These are phyloP conservation scores for Leucania comma DNA, from an alignment of 2,888 invertebrate species.

Conservation along the genomic window DNA sequence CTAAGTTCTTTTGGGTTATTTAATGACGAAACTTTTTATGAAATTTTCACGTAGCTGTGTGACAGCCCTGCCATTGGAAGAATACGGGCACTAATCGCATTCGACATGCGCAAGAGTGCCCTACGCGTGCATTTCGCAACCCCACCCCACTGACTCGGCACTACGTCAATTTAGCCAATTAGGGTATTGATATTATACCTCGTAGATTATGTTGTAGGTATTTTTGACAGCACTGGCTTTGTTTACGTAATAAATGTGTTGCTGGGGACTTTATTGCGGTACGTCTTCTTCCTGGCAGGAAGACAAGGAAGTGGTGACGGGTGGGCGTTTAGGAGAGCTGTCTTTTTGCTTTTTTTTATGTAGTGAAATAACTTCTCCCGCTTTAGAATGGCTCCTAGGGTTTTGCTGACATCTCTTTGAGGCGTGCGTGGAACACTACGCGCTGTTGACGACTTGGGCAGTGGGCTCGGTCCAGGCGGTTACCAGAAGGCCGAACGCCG, in stretches of 20 bases:
- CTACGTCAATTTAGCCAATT: slow-evolving; percentile 44
- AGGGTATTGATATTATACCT: slow-evolving; percentile 22
- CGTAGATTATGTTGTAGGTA: slow-evolving; percentile 8
- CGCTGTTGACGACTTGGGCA: too few species aligned
- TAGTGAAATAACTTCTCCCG: too few species aligned
- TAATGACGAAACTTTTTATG: background rate
- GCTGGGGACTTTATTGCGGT: background rate
- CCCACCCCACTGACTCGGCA: slow-evolving; percentile 45
- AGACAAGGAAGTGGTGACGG: too few species aligned
- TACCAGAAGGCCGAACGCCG: too few species aligned
- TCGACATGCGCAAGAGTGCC: slow-evolving; percentile 65
- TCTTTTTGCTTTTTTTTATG: too few species aligned
- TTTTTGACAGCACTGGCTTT: slow-evolving; percentile 8
- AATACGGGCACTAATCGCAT: slow-evolving; percentile 64
- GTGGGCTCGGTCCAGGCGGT: too few species aligned
- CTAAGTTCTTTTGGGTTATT: background rate
- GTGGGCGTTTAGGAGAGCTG: too few species aligned
- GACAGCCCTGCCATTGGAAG: slow-evolving; percentile 50
- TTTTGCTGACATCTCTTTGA: too few species aligned
- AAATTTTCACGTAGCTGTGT: background rate
- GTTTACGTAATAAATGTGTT: background rate
- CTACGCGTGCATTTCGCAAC: slow-evolving; percentile 56
- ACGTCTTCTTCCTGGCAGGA: too few species aligned
- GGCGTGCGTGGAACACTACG: too few species aligned
- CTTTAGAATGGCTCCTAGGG: too few species aligned